These are phyloP conservation scores for Zosterops borbonicus DNA, from an alignment of 2,113 vertebrate genomes.

Conservation along the genomic window DNA sequence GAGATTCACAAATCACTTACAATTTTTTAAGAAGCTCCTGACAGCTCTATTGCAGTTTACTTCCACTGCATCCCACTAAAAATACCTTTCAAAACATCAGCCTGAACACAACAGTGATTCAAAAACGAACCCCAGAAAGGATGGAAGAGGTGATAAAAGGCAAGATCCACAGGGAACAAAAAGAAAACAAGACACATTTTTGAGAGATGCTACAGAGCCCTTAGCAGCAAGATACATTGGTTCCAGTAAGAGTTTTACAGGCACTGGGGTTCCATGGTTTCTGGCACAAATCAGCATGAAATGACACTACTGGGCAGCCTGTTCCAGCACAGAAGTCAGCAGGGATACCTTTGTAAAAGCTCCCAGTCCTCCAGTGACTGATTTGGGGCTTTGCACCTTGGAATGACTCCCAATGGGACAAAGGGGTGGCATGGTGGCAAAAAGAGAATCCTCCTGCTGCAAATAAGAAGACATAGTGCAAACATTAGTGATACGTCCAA, in stretches of 20 bases:
- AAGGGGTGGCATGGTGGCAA: constrained; percentile 84
- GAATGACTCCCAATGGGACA: constrained; percentile 85
- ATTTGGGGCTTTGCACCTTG: constrained; percentile 82
- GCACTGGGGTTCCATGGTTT: not conserved
- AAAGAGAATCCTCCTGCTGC: constrained; percentile 83
- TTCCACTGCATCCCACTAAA: not conserved
- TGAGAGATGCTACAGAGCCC: not conserved
- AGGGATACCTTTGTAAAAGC: constrained; percentile 81
- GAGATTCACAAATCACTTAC: not conserved
- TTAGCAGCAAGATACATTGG: not conserved
- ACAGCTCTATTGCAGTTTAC: not conserved
- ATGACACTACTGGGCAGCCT: not conserved
- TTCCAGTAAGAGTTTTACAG: not conserved
- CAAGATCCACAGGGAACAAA: not conserved
- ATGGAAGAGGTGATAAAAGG: not conserved
- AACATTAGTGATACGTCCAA: not conserved
- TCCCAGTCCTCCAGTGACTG: constrained; percentile 79
- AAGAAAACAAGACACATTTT: not conserved
- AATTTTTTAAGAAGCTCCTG: not conserved
- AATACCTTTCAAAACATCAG: not conserved
- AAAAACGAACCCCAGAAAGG: not conserved
- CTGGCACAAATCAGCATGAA: not conserved
- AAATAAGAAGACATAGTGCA: not conserved
- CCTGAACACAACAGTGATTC: not conserved
- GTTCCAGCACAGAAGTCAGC: not conserved